phyloP scores from a whole-genome alignment of 2,113 vertebrate species.

The Chaetodon auriga region DNA sequence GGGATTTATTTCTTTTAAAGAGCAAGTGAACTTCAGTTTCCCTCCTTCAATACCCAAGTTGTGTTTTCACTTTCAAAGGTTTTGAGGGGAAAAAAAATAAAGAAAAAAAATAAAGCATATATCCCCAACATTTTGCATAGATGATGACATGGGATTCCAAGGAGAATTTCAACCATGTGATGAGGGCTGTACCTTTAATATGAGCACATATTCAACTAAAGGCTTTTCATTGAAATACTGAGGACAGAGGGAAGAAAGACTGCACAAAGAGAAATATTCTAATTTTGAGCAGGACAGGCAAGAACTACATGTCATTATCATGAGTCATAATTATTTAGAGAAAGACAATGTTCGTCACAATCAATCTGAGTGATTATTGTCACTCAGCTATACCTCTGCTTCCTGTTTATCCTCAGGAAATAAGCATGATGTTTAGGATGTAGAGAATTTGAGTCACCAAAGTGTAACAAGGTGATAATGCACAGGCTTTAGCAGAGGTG shows the following conservation, averaged over 20 bases:
- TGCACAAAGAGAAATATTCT: constrained; percentile 1
- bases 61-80: not conserved
- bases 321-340: constrained; percentile 21
- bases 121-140: not conserved
- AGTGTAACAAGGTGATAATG: constrained; percentile 29
- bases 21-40: no score
- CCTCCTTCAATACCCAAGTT: not conserved
- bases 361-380: no score
- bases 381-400: no score
- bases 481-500: constrained; percentile 17
- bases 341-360: not conserved
- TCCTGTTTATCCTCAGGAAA: no score
- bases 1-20: no score
- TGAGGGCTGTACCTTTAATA: constrained; percentile 51
- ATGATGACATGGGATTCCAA: not conserved
- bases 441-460: constrained; percentile 4
- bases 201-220: constrained; percentile 47
- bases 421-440: not conserved
- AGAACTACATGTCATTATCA: not conserved
- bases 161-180: not conserved
- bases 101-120: no score
- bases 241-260: constrained; percentile 4
- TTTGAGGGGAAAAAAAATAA: no score
- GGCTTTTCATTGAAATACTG: not conserved
- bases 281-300: not conserved